These are phyloP conservation scores for Spilogale gracilis DNA, from an alignment of 2,113 vertebrate species.

Conservation along the genomic window DNA sequence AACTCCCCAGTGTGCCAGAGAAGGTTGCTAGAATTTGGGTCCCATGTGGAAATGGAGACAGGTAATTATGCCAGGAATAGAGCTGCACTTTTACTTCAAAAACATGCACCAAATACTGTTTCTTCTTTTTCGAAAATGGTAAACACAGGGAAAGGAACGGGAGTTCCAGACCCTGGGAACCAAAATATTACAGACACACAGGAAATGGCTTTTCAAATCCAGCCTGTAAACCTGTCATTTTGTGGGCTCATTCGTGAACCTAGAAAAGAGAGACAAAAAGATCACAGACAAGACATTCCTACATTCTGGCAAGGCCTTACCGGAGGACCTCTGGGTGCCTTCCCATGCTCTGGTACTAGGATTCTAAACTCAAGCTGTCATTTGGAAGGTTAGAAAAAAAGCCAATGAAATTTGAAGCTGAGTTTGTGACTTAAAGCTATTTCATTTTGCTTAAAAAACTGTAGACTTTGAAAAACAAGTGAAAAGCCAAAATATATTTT, in stretches of 20 bases:
- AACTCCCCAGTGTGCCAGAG: not conserved
- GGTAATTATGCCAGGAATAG: conserved; percentile 69
- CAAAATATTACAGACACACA: conserved; percentile 65
- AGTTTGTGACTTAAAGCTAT: not conserved
- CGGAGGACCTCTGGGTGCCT: not conserved
- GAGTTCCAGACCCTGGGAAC: conserved; percentile 26
- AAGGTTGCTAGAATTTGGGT: conserved; percentile 45
- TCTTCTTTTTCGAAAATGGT: conserved; percentile 59
- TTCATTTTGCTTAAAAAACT: not conserved
- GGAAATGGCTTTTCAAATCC: conserved; percentile 67
- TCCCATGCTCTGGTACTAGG: not conserved
- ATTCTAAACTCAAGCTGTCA: conserved; percentile 12
- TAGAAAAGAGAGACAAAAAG: conserved; percentile 20
- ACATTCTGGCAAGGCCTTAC: not conserved
- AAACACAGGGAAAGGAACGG: conserved; percentile 66
- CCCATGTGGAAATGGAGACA: conserved; percentile 57
- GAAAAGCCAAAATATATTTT: conserved; percentile 32
- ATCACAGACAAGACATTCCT: conserved; percentile 29
- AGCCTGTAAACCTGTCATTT: conserved; percentile 75
- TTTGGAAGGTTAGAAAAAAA: conserved; percentile 57
- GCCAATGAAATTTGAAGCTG: not conserved
- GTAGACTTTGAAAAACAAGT: conserved; percentile 38
- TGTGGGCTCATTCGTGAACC: conserved; percentile 44
- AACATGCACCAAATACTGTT: conserved; percentile 46
- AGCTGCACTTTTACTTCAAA: conserved; percentile 56